Conservation (phyloP, 1,140 invertebrate species). For the Dolichoris vasculosae region DNA sequence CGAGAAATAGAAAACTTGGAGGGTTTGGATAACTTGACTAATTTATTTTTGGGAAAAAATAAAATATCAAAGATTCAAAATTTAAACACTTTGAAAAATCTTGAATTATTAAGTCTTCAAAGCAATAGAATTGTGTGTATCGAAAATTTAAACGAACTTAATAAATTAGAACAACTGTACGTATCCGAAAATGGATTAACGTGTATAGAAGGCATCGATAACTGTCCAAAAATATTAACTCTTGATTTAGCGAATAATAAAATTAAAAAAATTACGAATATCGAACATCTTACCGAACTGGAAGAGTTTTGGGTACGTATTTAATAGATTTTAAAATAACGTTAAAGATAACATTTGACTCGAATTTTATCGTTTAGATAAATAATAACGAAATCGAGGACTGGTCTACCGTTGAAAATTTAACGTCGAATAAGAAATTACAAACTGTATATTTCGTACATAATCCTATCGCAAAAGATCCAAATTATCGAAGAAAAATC, state of each 20-base stretch:
- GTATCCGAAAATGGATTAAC: slow-evolving; percentile 95
- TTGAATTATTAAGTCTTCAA: slow-evolving; percentile 92
- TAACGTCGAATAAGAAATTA: slow-evolving; percentile 85
- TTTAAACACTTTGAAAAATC: slow-evolving; percentile 83
- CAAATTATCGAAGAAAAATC: slow-evolving; percentile 93
- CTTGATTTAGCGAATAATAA: slow-evolving; percentile 94
- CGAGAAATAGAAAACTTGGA: slow-evolving; percentile 91
- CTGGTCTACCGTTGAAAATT: slow-evolving; percentile 88
- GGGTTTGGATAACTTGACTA: slow-evolving; percentile 82
- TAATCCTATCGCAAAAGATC: slow-evolving; percentile 91
- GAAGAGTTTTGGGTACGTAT: slow-evolving; percentile 94
- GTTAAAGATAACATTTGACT: slow-evolving; percentile 26
- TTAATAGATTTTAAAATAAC: slow-evolving; percentile 8
- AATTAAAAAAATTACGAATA: slow-evolving; percentile 87
- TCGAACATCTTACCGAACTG: slow-evolving; percentile 83
- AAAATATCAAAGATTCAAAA: slow-evolving; percentile 95
- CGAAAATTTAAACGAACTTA: slow-evolving; percentile 86
- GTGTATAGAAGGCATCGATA: slow-evolving; percentile 82
- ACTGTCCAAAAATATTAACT: slow-evolving; percentile 84
- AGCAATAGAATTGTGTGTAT: slow-evolving; percentile 92
- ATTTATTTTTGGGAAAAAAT: slow-evolving; percentile 95
- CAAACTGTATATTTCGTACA: slow-evolving; percentile 94
- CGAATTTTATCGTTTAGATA: slow-evolving; percentile 78
- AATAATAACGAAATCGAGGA: slow-evolving; percentile 93
- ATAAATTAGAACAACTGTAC: slow-evolving; percentile 91